Percentiles rank a stretch among this genome's conserved stretches.
Conservation (phyloP, 2,797 vertebrate genomes). For the Champsocephalus esox region DNA sequence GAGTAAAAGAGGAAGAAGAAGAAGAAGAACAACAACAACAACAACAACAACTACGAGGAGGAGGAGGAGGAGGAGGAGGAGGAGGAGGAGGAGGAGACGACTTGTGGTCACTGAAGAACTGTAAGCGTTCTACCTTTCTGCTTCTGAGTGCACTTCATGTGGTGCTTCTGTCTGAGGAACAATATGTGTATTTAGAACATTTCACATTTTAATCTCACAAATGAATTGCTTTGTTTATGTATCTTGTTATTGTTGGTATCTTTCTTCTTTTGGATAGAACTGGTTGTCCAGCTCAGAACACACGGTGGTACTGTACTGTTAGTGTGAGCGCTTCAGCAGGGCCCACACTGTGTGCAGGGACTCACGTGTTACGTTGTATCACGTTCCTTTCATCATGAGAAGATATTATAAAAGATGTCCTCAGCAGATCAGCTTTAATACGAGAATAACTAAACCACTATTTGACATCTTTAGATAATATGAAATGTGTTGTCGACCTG, state of each 20-base stretch:
- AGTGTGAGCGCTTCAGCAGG: neutral
- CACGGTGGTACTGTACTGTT: neutral
- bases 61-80: neutral
- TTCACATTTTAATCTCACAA: neutral
- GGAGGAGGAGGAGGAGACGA: neutral
- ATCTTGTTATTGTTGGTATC: neutral
- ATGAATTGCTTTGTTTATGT: neutral
- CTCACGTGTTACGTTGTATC: neutral
- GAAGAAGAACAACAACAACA: neutral
- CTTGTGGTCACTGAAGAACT: conserved; percentile 62
- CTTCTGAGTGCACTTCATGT: neutral
- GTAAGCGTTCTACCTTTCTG: conserved; percentile 44
- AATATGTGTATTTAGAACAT: no score
- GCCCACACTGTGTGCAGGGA: neutral
- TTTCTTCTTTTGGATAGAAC: neutral
- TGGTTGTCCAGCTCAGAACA: neutral
- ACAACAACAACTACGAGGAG: neutral
- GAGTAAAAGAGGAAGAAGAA: neutral
- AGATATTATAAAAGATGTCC: neutral
- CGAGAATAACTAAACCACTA: neutral
- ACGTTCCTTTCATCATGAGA: neutral
- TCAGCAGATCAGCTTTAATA: neutral
- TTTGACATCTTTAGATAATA: neutral
- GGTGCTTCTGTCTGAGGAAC: no score
- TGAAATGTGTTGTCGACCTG: neutral